Evolutionary conservation across 2,888 invertebrate genomes (phyloP).

Genomic region (Selenia dentaria): DNA sequence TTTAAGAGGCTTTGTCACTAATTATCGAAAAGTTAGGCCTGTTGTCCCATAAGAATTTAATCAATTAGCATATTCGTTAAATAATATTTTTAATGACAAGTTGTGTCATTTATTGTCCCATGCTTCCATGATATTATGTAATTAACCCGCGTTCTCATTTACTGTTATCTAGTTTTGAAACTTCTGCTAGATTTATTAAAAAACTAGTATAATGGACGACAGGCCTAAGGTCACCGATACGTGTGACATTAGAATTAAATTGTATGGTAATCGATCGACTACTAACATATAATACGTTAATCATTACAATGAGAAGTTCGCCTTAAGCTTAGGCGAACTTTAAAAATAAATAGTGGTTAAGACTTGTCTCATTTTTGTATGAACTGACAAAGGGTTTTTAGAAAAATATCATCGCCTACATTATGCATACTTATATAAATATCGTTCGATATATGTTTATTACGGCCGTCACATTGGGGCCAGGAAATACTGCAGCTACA

Average conservation of each 20-base stretch:
- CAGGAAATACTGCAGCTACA: too few species aligned
- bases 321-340: constrained; percentile 62
- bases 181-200: not conserved
- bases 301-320: constrained; percentile 46
- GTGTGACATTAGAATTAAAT: constrained; percentile 30
- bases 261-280: constrained; percentile 37
- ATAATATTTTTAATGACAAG: not conserved
- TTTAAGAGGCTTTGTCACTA: constrained; percentile 35
- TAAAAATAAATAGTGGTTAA: constrained; percentile 26
- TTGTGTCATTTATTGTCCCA: not conserved
- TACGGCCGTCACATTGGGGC: too few species aligned
- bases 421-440: too few species aligned
- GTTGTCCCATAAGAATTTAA: constrained; percentile 14
- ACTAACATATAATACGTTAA: constrained; percentile 37
- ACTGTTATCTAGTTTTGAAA: not conserved
- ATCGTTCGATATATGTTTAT: too few species aligned
- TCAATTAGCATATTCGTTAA: not conserved
- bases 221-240: not conserved
- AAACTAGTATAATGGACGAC: constrained; percentile 1
- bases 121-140: not conserved
- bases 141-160: not conserved
- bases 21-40: constrained; percentile 18
- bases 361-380: constrained; percentile 28
- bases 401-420: too few species aligned
- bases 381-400: too few species aligned